These are phyloP conservation scores for Tanytarsus gracilentus DNA, from an alignment of 2,888 invertebrate species.

Conservation along the genomic window DNA sequence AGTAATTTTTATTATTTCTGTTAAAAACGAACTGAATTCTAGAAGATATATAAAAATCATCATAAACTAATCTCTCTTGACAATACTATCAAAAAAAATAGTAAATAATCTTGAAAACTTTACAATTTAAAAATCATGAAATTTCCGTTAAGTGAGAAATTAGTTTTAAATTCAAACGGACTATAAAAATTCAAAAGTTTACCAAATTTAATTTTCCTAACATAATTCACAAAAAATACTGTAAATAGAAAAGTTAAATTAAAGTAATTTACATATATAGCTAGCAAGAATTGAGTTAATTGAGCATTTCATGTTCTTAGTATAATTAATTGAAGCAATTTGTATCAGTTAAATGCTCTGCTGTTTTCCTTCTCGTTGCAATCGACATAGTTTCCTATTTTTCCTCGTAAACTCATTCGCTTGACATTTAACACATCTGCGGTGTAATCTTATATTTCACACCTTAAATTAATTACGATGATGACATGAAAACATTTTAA, in stretches of 20 bases:
- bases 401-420: not conserved
- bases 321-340: slow-evolving; percentile 25
- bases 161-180: no score
- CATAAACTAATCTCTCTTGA: not conserved
- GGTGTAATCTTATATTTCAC: not conserved
- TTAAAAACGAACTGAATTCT: no score
- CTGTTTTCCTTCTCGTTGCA: not conserved
- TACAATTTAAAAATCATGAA: not conserved
- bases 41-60: no score
- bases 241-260: no score
- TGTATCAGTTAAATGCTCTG: slow-evolving; percentile 9
- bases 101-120: not conserved
- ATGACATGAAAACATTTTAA: no score
- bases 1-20: no score
- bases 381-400: not conserved
- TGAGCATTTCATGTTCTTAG: slow-evolving; percentile 17
- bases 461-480: no score
- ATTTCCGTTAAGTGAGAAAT: no score
- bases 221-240: no score
- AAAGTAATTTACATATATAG: not conserved
- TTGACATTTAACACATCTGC: not conserved
- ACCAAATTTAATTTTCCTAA: no score
- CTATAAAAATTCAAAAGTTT: no score
- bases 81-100: not conserved
- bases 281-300: slow-evolving; percentile 4